These are phyloP conservation scores for Canis aureus DNA, from an alignment of 2,113 vertebrate genomes.

Conservation along the genomic window DNA sequence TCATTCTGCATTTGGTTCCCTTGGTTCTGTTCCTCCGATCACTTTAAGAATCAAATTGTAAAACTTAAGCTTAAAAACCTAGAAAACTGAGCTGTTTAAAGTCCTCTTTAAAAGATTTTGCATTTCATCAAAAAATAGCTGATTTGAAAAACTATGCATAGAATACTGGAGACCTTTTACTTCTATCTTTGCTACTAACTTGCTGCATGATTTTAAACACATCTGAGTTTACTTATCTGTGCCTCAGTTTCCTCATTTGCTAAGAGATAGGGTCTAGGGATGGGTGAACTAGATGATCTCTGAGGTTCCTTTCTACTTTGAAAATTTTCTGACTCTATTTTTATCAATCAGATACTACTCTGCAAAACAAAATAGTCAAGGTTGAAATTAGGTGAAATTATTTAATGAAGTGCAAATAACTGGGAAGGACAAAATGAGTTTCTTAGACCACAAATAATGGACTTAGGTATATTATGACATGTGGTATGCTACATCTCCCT, in stretches of 20 bases:
- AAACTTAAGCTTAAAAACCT: background rate
- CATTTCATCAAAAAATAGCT: background rate
- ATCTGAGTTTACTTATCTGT: background rate
- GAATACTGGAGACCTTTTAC: background rate
- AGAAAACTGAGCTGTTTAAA: constrained; percentile 27
- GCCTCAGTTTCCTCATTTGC: constrained; percentile 5
- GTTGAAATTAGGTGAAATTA: background rate
- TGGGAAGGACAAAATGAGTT: background rate
- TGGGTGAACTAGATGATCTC: background rate
- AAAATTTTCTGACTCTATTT: constrained; percentile 23
- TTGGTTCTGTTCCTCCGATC: background rate
- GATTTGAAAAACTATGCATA: background rate
- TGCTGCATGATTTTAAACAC: background rate
- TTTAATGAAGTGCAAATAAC: background rate
- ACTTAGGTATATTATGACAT: background rate
- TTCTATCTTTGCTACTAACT: background rate
- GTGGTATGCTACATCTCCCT: background rate
- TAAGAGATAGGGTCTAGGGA: background rate
- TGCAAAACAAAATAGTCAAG: background rate
- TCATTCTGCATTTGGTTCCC: background rate
- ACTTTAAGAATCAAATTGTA: constrained; percentile 25
- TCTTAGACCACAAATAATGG: background rate
- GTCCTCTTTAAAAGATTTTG: background rate
- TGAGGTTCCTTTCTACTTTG: background rate
- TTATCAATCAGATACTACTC: background rate